phyloP scores from a whole-genome alignment of 2,888 invertebrate genomes.

The Hesperia comma region DNA sequence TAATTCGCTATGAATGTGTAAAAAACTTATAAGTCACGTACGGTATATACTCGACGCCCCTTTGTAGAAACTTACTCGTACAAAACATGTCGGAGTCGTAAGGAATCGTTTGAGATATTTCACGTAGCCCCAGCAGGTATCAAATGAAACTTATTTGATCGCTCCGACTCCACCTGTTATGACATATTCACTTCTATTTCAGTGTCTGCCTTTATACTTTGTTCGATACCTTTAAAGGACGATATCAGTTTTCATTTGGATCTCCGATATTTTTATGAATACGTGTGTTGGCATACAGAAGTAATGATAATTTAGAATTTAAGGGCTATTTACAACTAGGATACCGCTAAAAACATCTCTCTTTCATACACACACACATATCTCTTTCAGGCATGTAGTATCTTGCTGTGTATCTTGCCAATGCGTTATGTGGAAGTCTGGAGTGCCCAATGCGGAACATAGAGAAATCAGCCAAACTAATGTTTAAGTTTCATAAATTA shows the following conservation, averaged over 20 bases:
- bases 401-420: no score
- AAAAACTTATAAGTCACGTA: conserved; percentile 19
- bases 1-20: neutral
- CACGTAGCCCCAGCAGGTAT: conserved; percentile 19
- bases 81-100: conserved; percentile 15
- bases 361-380: no score
- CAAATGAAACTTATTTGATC: conserved; percentile 30
- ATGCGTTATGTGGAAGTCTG: no score
- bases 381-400: no score
- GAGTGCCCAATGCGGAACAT: no score
- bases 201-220: conserved; percentile 5
- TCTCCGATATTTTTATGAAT: neutral
- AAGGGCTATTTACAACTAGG: no score
- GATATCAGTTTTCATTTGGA: neutral
- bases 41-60: neutral
- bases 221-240: conserved; percentile 4
- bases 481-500: no score
- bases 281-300: no score
- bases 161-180: conserved; percentile 9
- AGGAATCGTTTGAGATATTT: conserved; percentile 19
- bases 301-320: no score
- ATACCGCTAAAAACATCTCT: no score
- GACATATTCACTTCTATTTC: conserved; percentile 10
- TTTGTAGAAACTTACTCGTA: conserved; percentile 24
- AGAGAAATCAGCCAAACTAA: no score